Base-by-base conservation (phyloP, 2,888 invertebrate genomes). In the Ornithoptera priamus region DNA sequence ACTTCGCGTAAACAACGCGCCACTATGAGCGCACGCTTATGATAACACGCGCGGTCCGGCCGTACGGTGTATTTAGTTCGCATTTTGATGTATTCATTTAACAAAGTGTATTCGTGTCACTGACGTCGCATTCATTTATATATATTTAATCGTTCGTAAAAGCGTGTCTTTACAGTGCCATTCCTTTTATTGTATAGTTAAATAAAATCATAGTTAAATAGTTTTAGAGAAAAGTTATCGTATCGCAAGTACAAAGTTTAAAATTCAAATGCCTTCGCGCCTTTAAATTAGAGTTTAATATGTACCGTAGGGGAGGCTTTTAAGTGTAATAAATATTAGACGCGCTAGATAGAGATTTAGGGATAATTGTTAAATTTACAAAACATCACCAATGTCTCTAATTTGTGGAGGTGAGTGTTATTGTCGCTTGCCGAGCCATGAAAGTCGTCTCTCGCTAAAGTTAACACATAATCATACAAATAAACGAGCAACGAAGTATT, bases 101-200 rank as follows among this genome's bases (percentile, higher is more conserved):
- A 75, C 75, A 39, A 46, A 69, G 75, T 75, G 74, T 76, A 75
- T 77, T 81, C 46, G 83, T 81, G 76, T 79, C 15, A 78, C 78
- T 78, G 72, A 77, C 76, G 76, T 75, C 68, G 76, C 70, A 75
- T 83, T 81, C 82, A 81, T 83, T 82, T 75, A 79, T 81, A 17
- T 81, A 17, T n/a, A 56, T 20, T 30, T 59, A 63, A 42, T 68
- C 63, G 50, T 59, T 63, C 46, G 57, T 62, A 80, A 82, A 85
- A 87, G 83, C 88, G 92, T 92, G 92, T 92, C 90, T 92, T 92
- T 90, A 89, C 89, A 89, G 92, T 92, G 92, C 91, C 90, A 91
- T 91, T 89, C 84, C 83, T 84, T 84, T 76, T 85, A 86, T 86
- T 82, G 82, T 77, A 77, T 75, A 86, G 82, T 78, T 76, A 86